Evolutionary conservation across 2,888 invertebrate species (phyloP), one percentile per base, ranked within the genome.

Genomic region (Ypsolopha sequella): DNA sequence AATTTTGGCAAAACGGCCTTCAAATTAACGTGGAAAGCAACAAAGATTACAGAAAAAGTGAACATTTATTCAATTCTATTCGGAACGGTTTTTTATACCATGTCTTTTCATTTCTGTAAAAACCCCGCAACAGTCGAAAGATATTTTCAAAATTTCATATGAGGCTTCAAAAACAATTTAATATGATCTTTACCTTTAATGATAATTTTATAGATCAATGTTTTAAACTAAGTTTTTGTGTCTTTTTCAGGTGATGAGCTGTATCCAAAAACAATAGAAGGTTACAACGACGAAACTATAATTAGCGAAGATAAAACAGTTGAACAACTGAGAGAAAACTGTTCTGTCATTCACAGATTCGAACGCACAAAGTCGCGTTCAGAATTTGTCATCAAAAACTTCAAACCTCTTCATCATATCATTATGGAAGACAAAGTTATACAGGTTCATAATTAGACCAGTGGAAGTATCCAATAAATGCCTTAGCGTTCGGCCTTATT

Each of bases 231-330:
- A 39, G 9, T 3, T 43, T 8, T 46, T 34, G 11, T n/a, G n/a
- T 49, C 50, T 52, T 35, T 82, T 82, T 55, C 68, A 88, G 91
- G 91, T 61, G 87, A 87, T 62, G 73, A 82, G 52, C 66, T 79
- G n/a, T 87, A 84, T 59, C 82, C 87, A 56, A 57, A 71, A 60
- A 62, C 76, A 86, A 65, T 76, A 72, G 59, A 62, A 68, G 56
- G 61, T 62, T 57, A 60, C 63, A 53, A 36, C 13, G 11, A 14
- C 36, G 9, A 50, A 6, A 36, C 11, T 6, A 7, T 48, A 13
- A 43, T 7, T 4, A 6, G 6, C 8, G 11, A 60, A 58, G 69
- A 80, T 51, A 75, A 79, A 64, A 75, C 80, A 50, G 57, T 77
- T 56, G 58, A 70, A 58, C 75, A 85, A 57, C 65, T 82, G 53